Percentiles rank a stretch among this genome's conserved stretches.
These are phyloP conservation scores for Ischnus inquisitorius DNA, from an alignment of 2,888 invertebrate genomes.

Conservation along the genomic window DNA sequence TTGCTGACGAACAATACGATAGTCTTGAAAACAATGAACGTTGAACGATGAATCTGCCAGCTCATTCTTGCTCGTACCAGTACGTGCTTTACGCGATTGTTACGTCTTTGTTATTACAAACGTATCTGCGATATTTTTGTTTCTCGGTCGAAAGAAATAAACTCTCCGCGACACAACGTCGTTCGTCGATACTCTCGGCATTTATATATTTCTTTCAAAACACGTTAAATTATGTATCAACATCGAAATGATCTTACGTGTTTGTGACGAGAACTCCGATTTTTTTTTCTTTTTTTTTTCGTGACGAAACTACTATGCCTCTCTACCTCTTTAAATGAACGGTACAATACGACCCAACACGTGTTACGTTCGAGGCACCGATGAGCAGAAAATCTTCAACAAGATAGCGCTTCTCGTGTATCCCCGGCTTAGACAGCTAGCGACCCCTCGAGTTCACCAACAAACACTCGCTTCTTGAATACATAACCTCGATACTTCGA, in stretches of 20 bases:
- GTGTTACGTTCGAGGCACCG: constrained; percentile 77
- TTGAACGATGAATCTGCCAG: constrained; percentile 77
- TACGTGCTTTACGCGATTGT: constrained; percentile 74
- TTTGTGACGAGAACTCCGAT: constrained; percentile 73
- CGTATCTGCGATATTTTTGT: constrained; percentile 27
- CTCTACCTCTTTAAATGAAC: constrained; percentile 75
- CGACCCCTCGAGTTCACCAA: neutral
- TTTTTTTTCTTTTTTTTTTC: constrained; percentile 62
- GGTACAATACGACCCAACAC: constrained; percentile 76
- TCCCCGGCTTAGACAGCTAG: too few species aligned
- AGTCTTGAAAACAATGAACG: constrained; percentile 70
- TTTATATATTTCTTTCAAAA: constrained; percentile 19
- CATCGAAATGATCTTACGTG: constrained; percentile 76
- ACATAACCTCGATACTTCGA: neutral
- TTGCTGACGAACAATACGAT: constrained; percentile 45
- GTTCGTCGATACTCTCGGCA: neutral
- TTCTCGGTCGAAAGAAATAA: constrained; percentile 10
- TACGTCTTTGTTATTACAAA: constrained; percentile 27
- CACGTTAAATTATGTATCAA: constrained; percentile 61
- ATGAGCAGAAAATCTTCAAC: constrained; percentile 9
- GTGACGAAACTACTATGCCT: constrained; percentile 77
- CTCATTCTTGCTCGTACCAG: constrained; percentile 79
- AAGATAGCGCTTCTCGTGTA: neutral
- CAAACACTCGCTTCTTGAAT: neutral
- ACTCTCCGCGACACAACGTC: constrained; percentile 11